Evolutionary conservation across 2,797 vertebrate genomes (phyloP), one percentile per base, ranked within the genome.

Genomic region (Peromyscus eremicus): DNA sequence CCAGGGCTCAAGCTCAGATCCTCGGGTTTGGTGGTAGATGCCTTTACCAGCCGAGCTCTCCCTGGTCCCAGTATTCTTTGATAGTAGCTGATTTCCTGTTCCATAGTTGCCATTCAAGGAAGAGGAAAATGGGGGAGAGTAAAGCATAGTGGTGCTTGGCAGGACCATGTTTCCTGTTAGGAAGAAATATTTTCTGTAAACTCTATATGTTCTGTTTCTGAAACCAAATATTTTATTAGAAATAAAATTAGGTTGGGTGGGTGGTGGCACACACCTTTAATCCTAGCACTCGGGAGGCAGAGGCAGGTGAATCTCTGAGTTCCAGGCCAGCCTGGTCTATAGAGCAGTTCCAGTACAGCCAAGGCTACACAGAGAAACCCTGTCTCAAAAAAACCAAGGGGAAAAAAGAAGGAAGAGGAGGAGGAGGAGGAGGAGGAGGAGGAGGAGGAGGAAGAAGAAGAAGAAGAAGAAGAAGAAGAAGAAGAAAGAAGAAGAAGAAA

Each of bases 151-250:
- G 86, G 16, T 16, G 32, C 34, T 83, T 81, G 64, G 34, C 2
- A 23, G 64, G 80, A 81, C 37, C 84, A 1, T 76, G 27, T 92
- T 86, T 96, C 89, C 70, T 87, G 12, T 62, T 71, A 80, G 52
- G 46, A 23, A 91, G 37, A 94, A 87, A 37, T 82, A 76, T 77
- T 93, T 82, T 81, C 40, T 88, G 34, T 66, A 80, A 93, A 90
- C 6, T 93, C 43, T 86, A 29, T 64, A 81, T 55, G 8, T 76
- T 94, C 75, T 43, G 9, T 62, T 70, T 25, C 70, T 66, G 5
- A 89, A 80, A 77, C 70, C 64, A 92, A 62, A 73, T 32, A 55
- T 70, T 68, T 68, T 49, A 34, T 70, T 86, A 86, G 19, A 52
- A n/a, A 52, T 52, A 66, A 66, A 84, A 37, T 64, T 83, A 8